These are phyloP conservation scores for Chelonus formosanus DNA, from an alignment of 2,888 invertebrate species.

Conservation along the genomic window DNA sequence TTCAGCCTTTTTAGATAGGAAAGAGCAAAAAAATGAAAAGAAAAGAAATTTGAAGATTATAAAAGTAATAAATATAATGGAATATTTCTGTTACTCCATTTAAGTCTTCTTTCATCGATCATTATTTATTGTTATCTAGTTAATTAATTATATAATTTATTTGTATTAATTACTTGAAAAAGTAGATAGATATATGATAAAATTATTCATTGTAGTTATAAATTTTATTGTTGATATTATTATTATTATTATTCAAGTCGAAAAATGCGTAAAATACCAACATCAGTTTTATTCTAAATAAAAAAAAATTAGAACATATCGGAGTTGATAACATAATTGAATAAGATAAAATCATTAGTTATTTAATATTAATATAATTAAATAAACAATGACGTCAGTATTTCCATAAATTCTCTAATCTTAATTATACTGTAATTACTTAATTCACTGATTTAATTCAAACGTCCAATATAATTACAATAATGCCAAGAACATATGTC, in stretches of 20 bases:
- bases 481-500: neutral
- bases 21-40: conserved; percentile 19
- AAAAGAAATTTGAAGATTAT: conserved; percentile 17
- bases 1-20: conserved; percentile 44
- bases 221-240: too few relatives aligned
- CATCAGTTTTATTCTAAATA: neutral
- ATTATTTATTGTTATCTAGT: conserved; percentile 8
- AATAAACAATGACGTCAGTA: conserved; percentile 21
- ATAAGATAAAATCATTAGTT: conserved; percentile 17
- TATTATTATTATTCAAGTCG: too few relatives aligned
- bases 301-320: conserved; percentile 22
- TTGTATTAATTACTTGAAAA: conserved; percentile 13
- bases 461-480: conserved; percentile 5
- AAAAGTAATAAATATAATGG: conserved; percentile 18
- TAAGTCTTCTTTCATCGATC: conserved; percentile 2
- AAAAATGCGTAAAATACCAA: too few relatives aligned
- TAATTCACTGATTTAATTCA: neutral
- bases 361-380: conserved; percentile 12
- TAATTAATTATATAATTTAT: neutral
- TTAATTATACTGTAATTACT: neutral
- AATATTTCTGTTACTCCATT: conserved; percentile 18
- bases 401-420: conserved; percentile 1
- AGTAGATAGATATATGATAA: neutral
- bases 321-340: conserved; percentile 18
- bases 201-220: too few relatives aligned